Percentiles rank a stretch among this genome's conserved stretches.
Conservation (phyloP, 2,113 vertebrate genomes). For the Sorex araneus region DNA sequence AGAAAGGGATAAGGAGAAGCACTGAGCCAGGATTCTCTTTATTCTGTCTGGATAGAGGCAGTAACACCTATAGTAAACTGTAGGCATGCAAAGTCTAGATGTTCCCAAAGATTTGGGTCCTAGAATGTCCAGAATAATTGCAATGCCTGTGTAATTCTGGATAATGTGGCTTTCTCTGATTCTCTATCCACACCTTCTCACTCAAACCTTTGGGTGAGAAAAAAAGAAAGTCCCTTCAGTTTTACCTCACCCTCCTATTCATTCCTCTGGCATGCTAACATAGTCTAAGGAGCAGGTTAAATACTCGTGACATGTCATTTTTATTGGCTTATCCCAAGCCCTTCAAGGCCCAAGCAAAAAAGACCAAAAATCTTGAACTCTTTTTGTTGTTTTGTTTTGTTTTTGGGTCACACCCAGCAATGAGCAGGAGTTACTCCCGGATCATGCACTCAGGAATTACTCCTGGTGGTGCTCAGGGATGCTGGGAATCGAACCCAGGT, state of each 20-base stretch:
- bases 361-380: no score
- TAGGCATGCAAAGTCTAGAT: not conserved
- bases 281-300: not conserved
- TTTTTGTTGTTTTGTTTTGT: no score
- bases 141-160: not conserved
- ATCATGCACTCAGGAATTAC: no score
- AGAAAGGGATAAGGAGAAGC: no score
- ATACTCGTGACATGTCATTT: not conserved
- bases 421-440: no score
- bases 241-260: not conserved
- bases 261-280: not conserved
- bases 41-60: no score
- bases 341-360: no score
- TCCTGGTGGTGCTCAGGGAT: no score
- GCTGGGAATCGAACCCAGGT: no score
- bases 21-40: no score
- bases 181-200: not conserved
- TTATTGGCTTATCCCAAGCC: not conserved
- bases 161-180: not conserved
- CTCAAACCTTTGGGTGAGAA: constrained; percentile 10
- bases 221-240: not conserved
- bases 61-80: no score
- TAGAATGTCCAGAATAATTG: not conserved
- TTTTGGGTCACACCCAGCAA: no score
- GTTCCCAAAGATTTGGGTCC: not conserved